Percentiles rank a stretch among this genome's conserved stretches.
These are phyloP conservation scores for Volucella bombylans DNA, from an alignment of 2,888 invertebrate genomes.

Conservation along the genomic window DNA sequence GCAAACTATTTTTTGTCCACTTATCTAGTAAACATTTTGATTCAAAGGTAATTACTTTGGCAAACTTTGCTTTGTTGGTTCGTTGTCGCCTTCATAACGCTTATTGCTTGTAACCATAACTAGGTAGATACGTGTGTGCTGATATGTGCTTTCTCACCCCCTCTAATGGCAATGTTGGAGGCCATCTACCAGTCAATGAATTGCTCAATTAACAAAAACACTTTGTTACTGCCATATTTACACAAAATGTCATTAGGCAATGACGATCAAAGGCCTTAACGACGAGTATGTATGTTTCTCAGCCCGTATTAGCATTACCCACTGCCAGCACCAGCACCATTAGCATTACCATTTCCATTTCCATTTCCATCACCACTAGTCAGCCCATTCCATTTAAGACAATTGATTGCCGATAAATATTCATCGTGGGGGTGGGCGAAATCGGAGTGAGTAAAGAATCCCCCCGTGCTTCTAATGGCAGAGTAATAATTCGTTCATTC, in stretches of 20 bases:
- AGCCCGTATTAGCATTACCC: slow-evolving; percentile 16
- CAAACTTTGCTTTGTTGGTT: slow-evolving; percentile 32
- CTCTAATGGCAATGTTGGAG: background rate
- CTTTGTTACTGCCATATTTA: slow-evolving; percentile 69
- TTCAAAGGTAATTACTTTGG: slow-evolving; percentile 59
- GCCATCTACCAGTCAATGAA: slow-evolving; percentile 55
- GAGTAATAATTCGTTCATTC: slow-evolving; percentile 63
- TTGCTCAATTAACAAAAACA: slow-evolving; percentile 72
- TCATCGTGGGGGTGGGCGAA: slow-evolving; percentile 39
- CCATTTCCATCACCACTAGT: background rate
- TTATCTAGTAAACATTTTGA: slow-evolving; percentile 62
- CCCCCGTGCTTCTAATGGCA: slow-evolving; percentile 36
- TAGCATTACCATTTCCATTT: background rate
- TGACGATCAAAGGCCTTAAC: slow-evolving; percentile 26
- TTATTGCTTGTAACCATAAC: slow-evolving; percentile 1
- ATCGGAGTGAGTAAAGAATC: slow-evolving; percentile 14
- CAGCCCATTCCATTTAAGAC: slow-evolving; percentile 53
- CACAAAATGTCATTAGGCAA: slow-evolving; percentile 61
- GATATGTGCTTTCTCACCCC: background rate
- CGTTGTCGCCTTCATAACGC: slow-evolving; percentile 10
- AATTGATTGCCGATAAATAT: slow-evolving; percentile 71
- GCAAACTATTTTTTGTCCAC: slow-evolving; percentile 55
- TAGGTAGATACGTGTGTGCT: background rate
- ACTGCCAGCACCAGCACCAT: background rate
- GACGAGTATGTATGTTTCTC: background rate